These are phyloP conservation scores for Drosophila kanapiae DNA, from an alignment of 1,140 invertebrate species.

Conservation along the genomic window DNA sequence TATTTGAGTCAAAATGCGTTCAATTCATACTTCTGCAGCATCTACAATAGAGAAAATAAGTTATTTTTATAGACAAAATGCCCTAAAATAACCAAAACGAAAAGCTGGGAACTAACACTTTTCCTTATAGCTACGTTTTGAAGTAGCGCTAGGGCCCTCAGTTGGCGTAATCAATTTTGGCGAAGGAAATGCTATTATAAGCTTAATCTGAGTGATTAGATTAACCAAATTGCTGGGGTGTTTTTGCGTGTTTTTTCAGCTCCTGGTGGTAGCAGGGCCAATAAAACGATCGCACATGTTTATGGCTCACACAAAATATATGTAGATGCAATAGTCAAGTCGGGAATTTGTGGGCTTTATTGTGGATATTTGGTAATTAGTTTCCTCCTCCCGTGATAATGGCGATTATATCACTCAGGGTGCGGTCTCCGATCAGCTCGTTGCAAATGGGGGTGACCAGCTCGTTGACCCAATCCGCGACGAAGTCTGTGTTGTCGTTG, in stretches of 20 bases:
- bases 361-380: slow-evolving; percentile 12
- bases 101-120: background rate
- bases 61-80: background rate
- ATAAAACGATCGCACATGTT: slow-evolving; percentile 28
- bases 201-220: slow-evolving; percentile 69
- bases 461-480: slow-evolving; percentile 50
- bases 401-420: slow-evolving; percentile 53
- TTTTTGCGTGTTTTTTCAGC: slow-evolving; percentile 43
- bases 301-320: slow-evolving; percentile 29
- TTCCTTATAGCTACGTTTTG: background rate
- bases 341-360: slow-evolving; percentile 25
- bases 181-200: slow-evolving; percentile 49
- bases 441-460: slow-evolving; percentile 62
- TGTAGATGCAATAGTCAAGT: slow-evolving; percentile 13
- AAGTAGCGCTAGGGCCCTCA: background rate
- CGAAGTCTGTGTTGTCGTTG: slow-evolving; percentile 77
- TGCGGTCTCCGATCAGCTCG: slow-evolving; percentile 67
- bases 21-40: too few species aligned
- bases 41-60: too few species aligned
- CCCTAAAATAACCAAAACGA: background rate
- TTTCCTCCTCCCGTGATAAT: slow-evolving; percentile 50
- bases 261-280: slow-evolving; percentile 19
- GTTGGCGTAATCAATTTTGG: slow-evolving; percentile 22
- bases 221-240: slow-evolving; percentile 44
- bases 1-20: too few species aligned